phyloP scores from a whole-genome alignment of 2,113 vertebrate species.

The Tiliqua scincoides region DNA sequence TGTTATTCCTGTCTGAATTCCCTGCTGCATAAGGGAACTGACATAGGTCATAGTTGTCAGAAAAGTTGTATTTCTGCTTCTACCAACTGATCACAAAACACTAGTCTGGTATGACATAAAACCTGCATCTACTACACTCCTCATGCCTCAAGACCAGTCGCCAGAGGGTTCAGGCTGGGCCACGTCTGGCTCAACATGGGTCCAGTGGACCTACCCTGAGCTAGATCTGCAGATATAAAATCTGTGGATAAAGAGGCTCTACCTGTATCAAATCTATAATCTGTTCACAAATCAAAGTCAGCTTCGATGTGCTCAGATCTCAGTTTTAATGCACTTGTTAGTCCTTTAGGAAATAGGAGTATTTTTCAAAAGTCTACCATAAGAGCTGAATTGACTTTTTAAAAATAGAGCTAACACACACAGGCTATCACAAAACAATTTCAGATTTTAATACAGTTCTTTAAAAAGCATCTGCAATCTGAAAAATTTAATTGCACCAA shows the following conservation, averaged over 20 bases:
- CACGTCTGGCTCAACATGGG: too few species aligned
- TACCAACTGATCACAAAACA: not conserved
- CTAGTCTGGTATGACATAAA: not conserved
- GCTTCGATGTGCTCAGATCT: too few species aligned
- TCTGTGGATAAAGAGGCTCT: too few species aligned
- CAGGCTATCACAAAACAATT: not conserved
- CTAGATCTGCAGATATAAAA: too few species aligned
- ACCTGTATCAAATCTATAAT: not conserved
- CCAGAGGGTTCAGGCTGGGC: too few species aligned
- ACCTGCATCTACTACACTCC: rapidly evolving
- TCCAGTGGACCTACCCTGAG: too few species aligned
- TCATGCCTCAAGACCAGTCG: not conserved
- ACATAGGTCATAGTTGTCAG: not conserved
- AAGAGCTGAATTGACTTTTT: not conserved
- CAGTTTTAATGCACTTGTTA: not conserved
- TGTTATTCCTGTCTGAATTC: not conserved
- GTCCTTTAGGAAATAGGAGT: not conserved
- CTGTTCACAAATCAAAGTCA: not conserved
- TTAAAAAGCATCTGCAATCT: not conserved
- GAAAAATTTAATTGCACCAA: not conserved
- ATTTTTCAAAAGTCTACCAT: not conserved
- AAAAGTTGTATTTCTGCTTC: not conserved
- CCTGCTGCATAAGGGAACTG: not conserved
- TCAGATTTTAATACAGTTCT: not conserved
- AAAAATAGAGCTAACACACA: not conserved